phyloP scores from a whole-genome alignment of 2,113 vertebrate genomes.

The Mesocricetus auratus region DNA sequence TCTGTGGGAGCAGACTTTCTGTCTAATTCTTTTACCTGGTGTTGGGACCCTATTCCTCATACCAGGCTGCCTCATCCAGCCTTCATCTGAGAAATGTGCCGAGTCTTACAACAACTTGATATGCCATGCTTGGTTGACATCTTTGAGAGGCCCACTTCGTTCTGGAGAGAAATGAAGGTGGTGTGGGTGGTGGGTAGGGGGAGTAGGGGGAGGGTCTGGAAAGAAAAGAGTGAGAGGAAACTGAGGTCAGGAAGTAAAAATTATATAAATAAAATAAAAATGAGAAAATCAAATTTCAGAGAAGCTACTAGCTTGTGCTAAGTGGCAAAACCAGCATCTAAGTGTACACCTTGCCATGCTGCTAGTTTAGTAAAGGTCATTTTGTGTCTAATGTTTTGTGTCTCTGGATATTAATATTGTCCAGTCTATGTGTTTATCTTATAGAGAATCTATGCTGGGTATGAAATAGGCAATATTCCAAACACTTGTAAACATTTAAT shows the following conservation, averaged over 20 bases:
- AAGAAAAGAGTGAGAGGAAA: neutral
- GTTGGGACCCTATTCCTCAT: neutral
- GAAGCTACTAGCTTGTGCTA: neutral
- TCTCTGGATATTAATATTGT: neutral
- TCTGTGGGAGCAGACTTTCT: neutral
- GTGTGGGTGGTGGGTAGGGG: rapidly evolving
- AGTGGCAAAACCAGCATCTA: neutral
- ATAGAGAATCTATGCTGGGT: neutral
- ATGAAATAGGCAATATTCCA: neutral
- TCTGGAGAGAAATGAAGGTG: neutral
- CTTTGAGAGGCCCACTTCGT: neutral
- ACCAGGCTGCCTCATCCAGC: neutral
- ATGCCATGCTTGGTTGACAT: neutral
- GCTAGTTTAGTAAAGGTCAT: neutral
- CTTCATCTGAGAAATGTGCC: neutral
- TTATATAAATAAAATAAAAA: neutral
- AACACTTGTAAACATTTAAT: neutral
- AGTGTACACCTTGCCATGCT: neutral
- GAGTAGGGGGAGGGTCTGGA: neutral
- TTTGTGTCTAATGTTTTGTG: neutral
- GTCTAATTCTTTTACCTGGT: neutral
- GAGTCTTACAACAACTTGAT: neutral
- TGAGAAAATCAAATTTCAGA: neutral
- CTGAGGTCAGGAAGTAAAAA: neutral
- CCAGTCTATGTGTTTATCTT: neutral